Conservation (phyloP, 1,140 invertebrate genomes). For the Chymomyza costata region DNA sequence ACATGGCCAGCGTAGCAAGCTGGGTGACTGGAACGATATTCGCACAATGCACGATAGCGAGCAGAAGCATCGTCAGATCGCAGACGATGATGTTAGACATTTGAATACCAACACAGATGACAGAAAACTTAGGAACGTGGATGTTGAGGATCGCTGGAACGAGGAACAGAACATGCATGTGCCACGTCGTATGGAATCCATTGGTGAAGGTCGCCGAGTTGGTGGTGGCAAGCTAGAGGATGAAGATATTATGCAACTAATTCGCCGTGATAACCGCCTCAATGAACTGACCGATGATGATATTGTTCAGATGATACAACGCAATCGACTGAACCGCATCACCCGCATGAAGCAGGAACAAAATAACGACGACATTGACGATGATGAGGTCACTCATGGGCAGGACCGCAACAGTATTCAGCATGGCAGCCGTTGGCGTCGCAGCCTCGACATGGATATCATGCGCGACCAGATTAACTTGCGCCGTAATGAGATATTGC, state of each 20-base stretch:
- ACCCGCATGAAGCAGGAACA: conserved; percentile 2
- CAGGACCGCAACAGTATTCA: not conserved
- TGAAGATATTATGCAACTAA: conserved; percentile 41
- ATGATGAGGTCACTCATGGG: too few relatives aligned
- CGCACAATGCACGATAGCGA: not conserved
- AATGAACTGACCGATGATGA: conserved; percentile 34
- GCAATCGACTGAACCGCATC: conserved; percentile 25
- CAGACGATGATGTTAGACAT: too few relatives aligned
- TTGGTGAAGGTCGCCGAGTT: conserved; percentile 4
- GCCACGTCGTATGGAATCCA: not conserved
- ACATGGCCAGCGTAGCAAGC: not conserved
- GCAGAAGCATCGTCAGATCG: not conserved
- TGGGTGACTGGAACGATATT: not conserved
- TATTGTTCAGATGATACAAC: conserved; percentile 37
- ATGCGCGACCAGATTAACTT: conserved; percentile 1
- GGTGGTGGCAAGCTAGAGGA: conserved; percentile 15
- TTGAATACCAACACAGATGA: conserved; percentile 30
- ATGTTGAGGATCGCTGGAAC: conserved; percentile 20
- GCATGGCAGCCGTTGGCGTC: conserved; percentile 32
- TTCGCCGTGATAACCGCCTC: conserved; percentile 39
- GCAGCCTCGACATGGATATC: conserved; percentile 20
- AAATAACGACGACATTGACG: conserved; percentile 3
- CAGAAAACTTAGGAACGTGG: too few relatives aligned
- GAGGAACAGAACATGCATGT: conserved; percentile 14
- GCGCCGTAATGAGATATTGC: conserved; percentile 40